These are phyloP conservation scores for Ageneiosus marmoratus DNA, from an alignment of 2,113 vertebrate species.

Conservation along the genomic window DNA sequence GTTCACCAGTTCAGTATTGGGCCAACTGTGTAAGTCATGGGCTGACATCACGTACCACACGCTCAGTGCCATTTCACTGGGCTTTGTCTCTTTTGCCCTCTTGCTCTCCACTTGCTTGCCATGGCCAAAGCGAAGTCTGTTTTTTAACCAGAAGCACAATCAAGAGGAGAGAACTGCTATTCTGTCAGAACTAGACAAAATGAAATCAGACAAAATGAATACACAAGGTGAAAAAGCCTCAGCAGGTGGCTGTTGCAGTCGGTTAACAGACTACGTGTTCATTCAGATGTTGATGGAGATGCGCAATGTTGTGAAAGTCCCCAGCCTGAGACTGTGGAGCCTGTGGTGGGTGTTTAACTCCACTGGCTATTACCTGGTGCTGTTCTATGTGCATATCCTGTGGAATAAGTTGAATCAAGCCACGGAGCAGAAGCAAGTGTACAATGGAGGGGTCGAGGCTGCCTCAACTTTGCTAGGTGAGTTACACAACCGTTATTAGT, in stretches of 20 bases:
- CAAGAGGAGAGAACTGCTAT: rapidly evolving
- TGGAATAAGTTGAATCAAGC: slow-evolving; percentile 77
- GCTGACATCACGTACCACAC: slow-evolving; percentile 63
- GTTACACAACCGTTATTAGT: no score
- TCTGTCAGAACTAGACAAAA: slow-evolving; percentile 61
- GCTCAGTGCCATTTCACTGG: slow-evolving; percentile 80
- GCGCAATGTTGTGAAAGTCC: slow-evolving; percentile 55
- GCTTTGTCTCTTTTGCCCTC: slow-evolving; percentile 81
- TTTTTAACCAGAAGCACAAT: slow-evolving; percentile 76
- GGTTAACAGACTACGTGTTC: slow-evolving; percentile 57
- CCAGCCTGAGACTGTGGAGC: slow-evolving; percentile 88
- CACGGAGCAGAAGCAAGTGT: slow-evolving; percentile 63
- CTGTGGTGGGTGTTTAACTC: slow-evolving; percentile 97
- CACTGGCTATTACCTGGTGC: slow-evolving; percentile 88
- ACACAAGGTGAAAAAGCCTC: not conserved
- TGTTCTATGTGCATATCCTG: slow-evolving; percentile 90
- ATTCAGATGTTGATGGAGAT: slow-evolving; percentile 82
- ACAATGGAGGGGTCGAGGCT: slow-evolving; percentile 92
- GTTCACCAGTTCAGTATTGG: slow-evolving; percentile 89
- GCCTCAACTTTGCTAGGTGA: slow-evolving; percentile 88
- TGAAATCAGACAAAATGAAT: slow-evolving; percentile 27
- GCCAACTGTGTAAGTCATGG: slow-evolving; percentile 81
- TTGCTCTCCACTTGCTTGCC: slow-evolving; percentile 81
- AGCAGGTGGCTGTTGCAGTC: not conserved
- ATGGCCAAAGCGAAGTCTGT: slow-evolving; percentile 86